These are phyloP conservation scores for Psilopsiagon aurifrons DNA, from an alignment of 2,113 vertebrate genomes.

Conservation along the genomic window DNA sequence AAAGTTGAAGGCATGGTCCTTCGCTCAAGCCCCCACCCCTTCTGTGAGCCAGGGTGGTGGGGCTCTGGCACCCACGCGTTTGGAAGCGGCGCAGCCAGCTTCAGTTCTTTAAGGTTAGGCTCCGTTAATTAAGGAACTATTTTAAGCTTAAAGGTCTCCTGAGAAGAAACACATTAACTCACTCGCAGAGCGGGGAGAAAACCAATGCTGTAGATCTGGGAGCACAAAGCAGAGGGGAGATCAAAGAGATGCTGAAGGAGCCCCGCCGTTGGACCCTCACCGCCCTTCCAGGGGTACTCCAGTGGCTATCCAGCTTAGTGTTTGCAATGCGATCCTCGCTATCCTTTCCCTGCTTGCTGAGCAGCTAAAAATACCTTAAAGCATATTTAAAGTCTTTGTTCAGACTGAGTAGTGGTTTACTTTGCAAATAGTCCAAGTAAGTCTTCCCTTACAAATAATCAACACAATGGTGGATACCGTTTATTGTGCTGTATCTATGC, in stretches of 20 bases:
- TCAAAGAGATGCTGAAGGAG: neutral
- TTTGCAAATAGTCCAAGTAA: neutral
- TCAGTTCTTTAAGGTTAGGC: neutral
- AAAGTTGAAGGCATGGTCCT: neutral
- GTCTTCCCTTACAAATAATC: neutral
- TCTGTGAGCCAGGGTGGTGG: neutral
- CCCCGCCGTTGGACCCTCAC: neutral
- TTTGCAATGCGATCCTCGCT: neutral
- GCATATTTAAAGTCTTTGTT: neutral
- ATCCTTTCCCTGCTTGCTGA: neutral
- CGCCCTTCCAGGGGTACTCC: neutral
- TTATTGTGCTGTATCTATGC: neutral
- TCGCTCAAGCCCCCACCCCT: too few species aligned
- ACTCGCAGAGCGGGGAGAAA: neutral
- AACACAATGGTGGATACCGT: neutral
- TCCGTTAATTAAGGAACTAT: constrained; percentile 30
- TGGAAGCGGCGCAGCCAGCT: neutral
- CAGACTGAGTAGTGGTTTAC: neutral
- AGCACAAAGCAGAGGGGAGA: neutral
- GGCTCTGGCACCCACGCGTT: neutral
- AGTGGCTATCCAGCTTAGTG: neutral
- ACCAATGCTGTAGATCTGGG: neutral
- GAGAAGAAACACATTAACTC: constrained; percentile 34
- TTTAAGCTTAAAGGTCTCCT: constrained; percentile 47
- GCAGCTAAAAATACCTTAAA: neutral